A percentile compares a stretch with the other conserved stretches of the same genome.
These are phyloP conservation scores for Caradrina clavipalpis DNA, from an alignment of 2,888 invertebrate genomes.

Conservation along the genomic window DNA sequence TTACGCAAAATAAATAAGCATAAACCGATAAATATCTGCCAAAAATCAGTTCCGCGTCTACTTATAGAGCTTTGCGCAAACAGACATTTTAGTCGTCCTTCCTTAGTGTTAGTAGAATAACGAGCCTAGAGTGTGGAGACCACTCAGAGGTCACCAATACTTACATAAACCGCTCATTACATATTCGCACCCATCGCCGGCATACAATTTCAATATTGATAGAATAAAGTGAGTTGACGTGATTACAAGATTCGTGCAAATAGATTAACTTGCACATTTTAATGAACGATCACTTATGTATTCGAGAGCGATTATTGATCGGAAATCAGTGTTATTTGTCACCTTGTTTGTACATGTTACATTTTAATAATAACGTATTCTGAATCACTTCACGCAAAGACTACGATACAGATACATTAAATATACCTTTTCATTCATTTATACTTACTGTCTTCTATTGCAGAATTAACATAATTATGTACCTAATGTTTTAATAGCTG, in stretches of 20 bases:
- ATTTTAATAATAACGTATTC: too few relatives aligned
- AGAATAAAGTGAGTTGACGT: conserved; percentile 68
- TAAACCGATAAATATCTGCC: conserved; percentile 28
- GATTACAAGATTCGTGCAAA: conserved; percentile 67
- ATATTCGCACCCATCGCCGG: conserved; percentile 44
- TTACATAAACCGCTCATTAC: conserved; percentile 42
- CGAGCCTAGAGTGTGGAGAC: neutral
- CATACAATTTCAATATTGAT: conserved; percentile 72
- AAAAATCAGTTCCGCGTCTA: conserved; percentile 40
- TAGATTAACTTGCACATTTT: conserved; percentile 65
- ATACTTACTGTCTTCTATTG: too few relatives aligned
- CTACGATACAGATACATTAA: too few relatives aligned
- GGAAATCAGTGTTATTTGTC: conserved; percentile 24
- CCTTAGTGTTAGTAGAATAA: conserved; percentile 5
- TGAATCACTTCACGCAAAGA: too few relatives aligned
- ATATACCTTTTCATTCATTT: neutral
- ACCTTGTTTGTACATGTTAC: neutral
- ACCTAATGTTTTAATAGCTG: too few relatives aligned
- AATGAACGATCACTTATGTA: conserved; percentile 57
- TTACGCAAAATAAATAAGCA: conserved; percentile 40
- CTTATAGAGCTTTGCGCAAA: conserved; percentile 23
- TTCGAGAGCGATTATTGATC: conserved; percentile 33
- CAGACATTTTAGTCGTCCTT: conserved; percentile 5
- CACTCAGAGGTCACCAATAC: conserved; percentile 29
- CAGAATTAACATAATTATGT: neutral